Evolutionary conservation across 2,888 invertebrate species (phyloP), one percentile per base, ranked within the genome.

Genomic region (Scotopteryx bipunctaria): DNA sequence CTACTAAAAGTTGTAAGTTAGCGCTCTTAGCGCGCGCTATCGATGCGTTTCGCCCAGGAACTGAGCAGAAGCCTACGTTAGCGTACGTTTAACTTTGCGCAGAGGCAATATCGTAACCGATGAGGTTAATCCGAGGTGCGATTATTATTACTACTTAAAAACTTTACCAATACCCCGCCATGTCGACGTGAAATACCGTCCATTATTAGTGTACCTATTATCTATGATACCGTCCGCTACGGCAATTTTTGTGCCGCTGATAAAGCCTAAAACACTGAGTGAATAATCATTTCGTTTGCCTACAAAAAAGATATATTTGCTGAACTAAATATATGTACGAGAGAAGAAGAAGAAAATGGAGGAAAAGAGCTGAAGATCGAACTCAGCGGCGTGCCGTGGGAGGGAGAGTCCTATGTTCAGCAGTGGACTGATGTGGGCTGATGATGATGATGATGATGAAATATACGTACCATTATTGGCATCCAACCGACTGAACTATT

Each of bases 121-220:
- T 95, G 95, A 96, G 94, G 95, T 94, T 92, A 90, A 93, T 94
- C 94, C 94, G 95, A 94, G 95, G 94, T 94, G 95, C 94, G 94
- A 94, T 95, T 94, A 95, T 95, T 94, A 95, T 96, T 96, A 95
- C 95, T 95, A 95, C 94, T 95, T 95, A 95, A 95, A 95, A 95
- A 95, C 95, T 95, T 94, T 94, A 95, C 95, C 95, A 96, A 95
- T 95, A 95, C 95, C 95, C 95, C 94, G 95, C 94, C 94, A 89
- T 91, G 94, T 91, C 94, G 94, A 93, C 94, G 94, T 95, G 95
- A 94, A 95, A 95, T 95, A 94, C 91, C 36, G 36, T 36, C 36
- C 36, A 21, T 21, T 36, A 44, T 3, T 8, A n/a, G n/a, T 6
- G n/a, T n/a, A n/a, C n/a, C n/a, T n/a, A n/a, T n/a, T n/a, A n/a